A percentile compares a stretch with the other conserved stretches of the same genome.
Evolutionary conservation across 1,140 invertebrate species (phyloP).

Genomic region (Polypedilum pembai): DNA sequence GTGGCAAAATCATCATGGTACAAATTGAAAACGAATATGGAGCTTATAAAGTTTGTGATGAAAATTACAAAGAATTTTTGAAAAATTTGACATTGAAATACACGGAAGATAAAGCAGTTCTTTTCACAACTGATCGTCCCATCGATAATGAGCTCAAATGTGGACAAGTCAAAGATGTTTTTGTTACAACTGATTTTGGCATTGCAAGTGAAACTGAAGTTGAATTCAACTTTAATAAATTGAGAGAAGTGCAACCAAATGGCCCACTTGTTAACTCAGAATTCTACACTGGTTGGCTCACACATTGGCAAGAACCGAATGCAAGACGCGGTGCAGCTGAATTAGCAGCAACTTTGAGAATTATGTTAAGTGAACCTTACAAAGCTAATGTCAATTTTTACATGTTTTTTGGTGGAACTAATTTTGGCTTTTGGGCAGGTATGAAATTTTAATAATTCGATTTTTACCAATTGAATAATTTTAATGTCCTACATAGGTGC

Average conservation of each 20-base stretch:
- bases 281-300: slow-evolving; percentile 83
- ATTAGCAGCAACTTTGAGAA: slow-evolving; percentile 49
- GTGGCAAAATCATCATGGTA: slow-evolving; percentile 69
- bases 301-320: slow-evolving; percentile 69
- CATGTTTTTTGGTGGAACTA: slow-evolving; percentile 68
- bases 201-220: slow-evolving; percentile 36
- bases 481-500: slow-evolving; percentile 38
- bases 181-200: slow-evolving; percentile 69
- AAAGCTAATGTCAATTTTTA: slow-evolving; percentile 70
- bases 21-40: slow-evolving; percentile 79
- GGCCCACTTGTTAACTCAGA: slow-evolving; percentile 83
- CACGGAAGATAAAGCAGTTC: slow-evolving; percentile 52
- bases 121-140: slow-evolving; percentile 64
- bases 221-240: slow-evolving; percentile 36
- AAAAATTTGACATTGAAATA: slow-evolving; percentile 50
- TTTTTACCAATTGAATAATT: not conserved
- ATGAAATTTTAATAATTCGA: too few species aligned
- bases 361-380: slow-evolving; percentile 28
- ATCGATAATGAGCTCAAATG: slow-evolving; percentile 45
- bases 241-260: slow-evolving; percentile 50
- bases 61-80: slow-evolving; percentile 51
- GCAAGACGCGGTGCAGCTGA: slow-evolving; percentile 42
- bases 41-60: slow-evolving; percentile 59
- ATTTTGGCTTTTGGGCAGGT: slow-evolving; percentile 64
- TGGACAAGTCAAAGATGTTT: slow-evolving; percentile 53